Base-by-base conservation (phyloP, 53 echinoderm and acorn worm genomes). In the Arbacia lixula region DNA sequence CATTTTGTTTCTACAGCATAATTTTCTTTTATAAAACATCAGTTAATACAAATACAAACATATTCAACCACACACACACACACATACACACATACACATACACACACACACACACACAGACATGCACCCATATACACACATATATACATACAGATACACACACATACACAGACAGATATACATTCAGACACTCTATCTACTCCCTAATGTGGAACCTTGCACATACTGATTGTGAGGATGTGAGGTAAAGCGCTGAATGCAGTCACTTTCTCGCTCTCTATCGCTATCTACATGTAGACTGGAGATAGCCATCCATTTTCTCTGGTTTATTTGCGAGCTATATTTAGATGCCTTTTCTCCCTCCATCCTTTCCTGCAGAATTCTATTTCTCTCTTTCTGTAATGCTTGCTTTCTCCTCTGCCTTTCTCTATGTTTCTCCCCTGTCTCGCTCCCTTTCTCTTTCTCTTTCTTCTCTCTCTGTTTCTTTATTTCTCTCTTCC, bases 311-410 rank as follows among this genome's bases (percentile, higher is more conserved):
- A 40, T 40, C 69, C 69, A 69, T 69, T 69, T 69, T 69, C 69
- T 69, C 43, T 69, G 69, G 43, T 43, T 69, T 69, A 69, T 69
- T 69, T 69, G 69, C 69, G 43, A 42, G 69, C 69, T 69, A 69
- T 69, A 69, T 69, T 69, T 69, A 69, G 69, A 41, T 43, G 69
- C n/a, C 43, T 43, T 29, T 30, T 37, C 38, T 67, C 24, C 39
- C 67, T 67, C 40, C 22, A 8, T 14, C 0, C 31, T 14, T 14
- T 46, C 49, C 14, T 14, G 8, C 49, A 10, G 14, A 8, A 10
- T 46, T 8, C 14, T 46, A 46, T 10, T 46, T 46, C 49, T 46
- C 49, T 14, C 8, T 46, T 14, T 46, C 49, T 46, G 14, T 10
- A 46, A 46, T 10, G 49, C 49, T 10, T 46, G 49, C 9, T 46